Percentiles rank a stretch among this genome's conserved stretches.
Conservation (phyloP, 2,888 invertebrate genomes). For the Idaea aversata region DNA sequence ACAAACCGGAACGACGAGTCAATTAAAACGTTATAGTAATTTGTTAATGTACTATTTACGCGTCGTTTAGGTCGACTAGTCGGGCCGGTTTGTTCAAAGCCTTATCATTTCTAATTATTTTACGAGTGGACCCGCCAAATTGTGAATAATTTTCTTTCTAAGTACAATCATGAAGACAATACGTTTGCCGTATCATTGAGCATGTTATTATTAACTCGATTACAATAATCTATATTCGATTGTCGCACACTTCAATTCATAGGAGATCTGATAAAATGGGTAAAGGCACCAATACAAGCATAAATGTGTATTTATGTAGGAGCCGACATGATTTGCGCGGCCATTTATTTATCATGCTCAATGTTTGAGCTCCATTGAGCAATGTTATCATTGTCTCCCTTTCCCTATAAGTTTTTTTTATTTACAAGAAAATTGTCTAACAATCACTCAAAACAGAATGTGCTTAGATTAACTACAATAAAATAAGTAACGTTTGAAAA, state of each 20-base stretch:
- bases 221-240: conserved; percentile 8
- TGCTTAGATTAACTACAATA: conserved; percentile 39
- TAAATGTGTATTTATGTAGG: conserved; percentile 43
- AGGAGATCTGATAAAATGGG: conserved; percentile 16
- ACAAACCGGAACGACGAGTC: background rate
- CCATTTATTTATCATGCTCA: conserved; percentile 42
- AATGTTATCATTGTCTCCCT: conserved; percentile 38
- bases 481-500: conserved; percentile 24
- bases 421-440: conserved; percentile 28
- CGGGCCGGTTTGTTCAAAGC: conserved; percentile 9
- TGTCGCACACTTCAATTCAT: conserved; percentile 16
- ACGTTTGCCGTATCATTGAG: conserved; percentile 40
- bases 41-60: background rate
- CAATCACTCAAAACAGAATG: conserved; percentile 44
- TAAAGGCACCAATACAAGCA: conserved; percentile 58
- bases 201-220: conserved; percentile 29
- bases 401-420: conserved; percentile 21
- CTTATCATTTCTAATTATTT: background rate
- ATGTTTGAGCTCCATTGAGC: conserved; percentile 71
- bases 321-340: conserved; percentile 67
- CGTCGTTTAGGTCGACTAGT: background rate
- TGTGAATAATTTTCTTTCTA: conserved; percentile 20
- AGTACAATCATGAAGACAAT: conserved; percentile 33
- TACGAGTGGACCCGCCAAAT: background rate
- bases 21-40: background rate